Base-by-base conservation (phyloP, 1,140 invertebrate species). In the Sinella curviseta region DNA sequence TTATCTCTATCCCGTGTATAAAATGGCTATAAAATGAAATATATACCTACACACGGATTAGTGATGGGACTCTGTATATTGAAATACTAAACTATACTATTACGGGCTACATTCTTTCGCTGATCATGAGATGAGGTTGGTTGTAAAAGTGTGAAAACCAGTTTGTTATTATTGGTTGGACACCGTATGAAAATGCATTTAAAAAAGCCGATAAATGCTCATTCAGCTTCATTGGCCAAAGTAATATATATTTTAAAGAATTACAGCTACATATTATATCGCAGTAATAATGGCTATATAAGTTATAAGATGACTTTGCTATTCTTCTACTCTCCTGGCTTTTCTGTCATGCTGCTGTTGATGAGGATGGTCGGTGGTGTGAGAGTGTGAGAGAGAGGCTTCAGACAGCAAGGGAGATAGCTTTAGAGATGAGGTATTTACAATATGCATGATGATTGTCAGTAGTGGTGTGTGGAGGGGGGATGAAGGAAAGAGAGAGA, bases 71-170 rank as follows among this genome's bases (percentile, higher is more conserved):
- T 48, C 20, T 8, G 39, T 20, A 20, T 12, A 20, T 12, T 48
- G 39, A 48, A 8, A 48, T 12, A 48, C 39, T 48, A 8, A 48
- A 20, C 39, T 48, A 48, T 48, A 20, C 20, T 48, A 48, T 48
- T 48, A 20, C 39, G 20, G 39, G 20, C 39, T 12, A 20, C 39
- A 48, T 48, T 48, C 39, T 20, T 48, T 48, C 39, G 20, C 8
- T 12, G 39, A 48, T 48, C 39, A 60, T n/a, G 57, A n/a, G 57
- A 60, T n/a, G 24, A n/a, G 12, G 57, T 60, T 60, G 57, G 57
- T 60, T 17, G 8, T 60, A 70, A 70, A 70, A 70, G 65, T 70
- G 65, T 70, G 65, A 70, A 70, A 70, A 70, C 65, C 65, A 70
- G 65, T 70, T 70, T 70, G 65, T 31, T 70, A 70, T 70, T 48